Evolutionary conservation across 2,113 vertebrate genomes (phyloP).

Genomic region (Pedionomus torquatus): DNA sequence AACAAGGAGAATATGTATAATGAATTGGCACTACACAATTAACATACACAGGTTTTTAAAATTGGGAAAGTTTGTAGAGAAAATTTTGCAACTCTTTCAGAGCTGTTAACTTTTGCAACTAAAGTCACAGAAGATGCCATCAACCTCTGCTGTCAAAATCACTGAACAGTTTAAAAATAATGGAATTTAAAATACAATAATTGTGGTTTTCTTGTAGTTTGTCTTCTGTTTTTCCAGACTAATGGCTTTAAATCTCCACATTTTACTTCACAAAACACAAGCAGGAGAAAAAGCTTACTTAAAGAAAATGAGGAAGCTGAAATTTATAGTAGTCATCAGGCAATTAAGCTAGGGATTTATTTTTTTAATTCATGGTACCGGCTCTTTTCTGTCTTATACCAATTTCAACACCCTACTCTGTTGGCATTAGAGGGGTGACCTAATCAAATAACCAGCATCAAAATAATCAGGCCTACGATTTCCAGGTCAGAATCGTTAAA

Average conservation of each 20-base stretch:
- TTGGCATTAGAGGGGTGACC: not conserved
- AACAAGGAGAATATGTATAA: not conserved
- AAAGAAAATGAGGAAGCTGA: not conserved
- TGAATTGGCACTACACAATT: not conserved
- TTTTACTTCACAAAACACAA: not conserved
- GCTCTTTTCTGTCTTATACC: not conserved
- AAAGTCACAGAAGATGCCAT: not conserved
- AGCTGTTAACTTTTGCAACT: not conserved
- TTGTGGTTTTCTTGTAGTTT: not conserved
- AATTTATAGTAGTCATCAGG: not conserved
- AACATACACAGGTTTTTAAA: not conserved
- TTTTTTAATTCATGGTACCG: not conserved
- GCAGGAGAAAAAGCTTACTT: not conserved
- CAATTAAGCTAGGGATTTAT: not conserved
- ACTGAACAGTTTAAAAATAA: not conserved
- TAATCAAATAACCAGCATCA: not conserved
- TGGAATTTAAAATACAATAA: not conserved
- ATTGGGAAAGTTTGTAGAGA: not conserved
- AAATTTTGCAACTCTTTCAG: not conserved
- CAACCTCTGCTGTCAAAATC: not conserved
- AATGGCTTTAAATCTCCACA: not conserved
- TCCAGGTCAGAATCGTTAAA: not conserved
- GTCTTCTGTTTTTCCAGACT: not conserved
- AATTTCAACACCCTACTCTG: fast-evolving
- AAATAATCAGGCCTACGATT: not conserved